Percentiles rank a stretch among this genome's conserved stretches.
Evolutionary conservation across 2,113 vertebrate genomes (phyloP).

Genomic region (Chlamydotis undulata): DNA sequence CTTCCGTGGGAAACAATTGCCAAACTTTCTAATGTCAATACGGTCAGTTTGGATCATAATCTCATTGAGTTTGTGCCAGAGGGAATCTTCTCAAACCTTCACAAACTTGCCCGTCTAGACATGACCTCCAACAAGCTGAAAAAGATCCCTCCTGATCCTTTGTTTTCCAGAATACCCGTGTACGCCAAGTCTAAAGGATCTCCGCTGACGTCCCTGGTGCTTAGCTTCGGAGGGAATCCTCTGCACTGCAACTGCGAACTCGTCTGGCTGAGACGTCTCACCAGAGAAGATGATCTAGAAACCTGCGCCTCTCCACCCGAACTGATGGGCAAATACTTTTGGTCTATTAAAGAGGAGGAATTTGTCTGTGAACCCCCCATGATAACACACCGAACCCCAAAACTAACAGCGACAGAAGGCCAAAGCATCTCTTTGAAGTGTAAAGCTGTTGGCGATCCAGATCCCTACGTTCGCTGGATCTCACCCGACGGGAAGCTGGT

Average conservation of each 20-base stretch:
- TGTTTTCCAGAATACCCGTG: slow-evolving; percentile 90
- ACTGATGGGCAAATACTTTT: slow-evolving; percentile 91
- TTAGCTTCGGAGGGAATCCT: slow-evolving; percentile 92
- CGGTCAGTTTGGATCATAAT: slow-evolving; percentile 92
- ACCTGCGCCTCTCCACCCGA: slow-evolving; percentile 90
- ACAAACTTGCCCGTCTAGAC: slow-evolving; percentile 91
- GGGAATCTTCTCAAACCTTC: slow-evolving; percentile 92
- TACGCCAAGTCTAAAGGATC: slow-evolving; percentile 90
- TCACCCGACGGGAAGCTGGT: slow-evolving; percentile 88
- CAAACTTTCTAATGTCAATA: slow-evolving; percentile 90
- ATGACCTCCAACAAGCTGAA: slow-evolving; percentile 98
- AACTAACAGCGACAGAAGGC: slow-evolving; percentile 75
- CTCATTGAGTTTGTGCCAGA: slow-evolving; percentile 91
- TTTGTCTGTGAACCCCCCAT: slow-evolving; percentile 95
- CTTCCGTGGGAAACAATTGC: slow-evolving; percentile 89
- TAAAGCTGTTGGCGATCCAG: slow-evolving; percentile 92
- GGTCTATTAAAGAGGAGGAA: slow-evolving; percentile 94
- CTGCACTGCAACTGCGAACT: slow-evolving; percentile 95
- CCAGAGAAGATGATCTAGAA: slow-evolving; percentile 91
- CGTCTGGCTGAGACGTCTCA: slow-evolving; percentile 90
- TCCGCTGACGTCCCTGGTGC: slow-evolving; percentile 82
- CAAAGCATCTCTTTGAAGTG: slow-evolving; percentile 87
- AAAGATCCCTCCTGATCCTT: slow-evolving; percentile 92
- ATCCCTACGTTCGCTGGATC: slow-evolving; percentile 93
- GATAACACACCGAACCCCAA: slow-evolving; percentile 86